These are phyloP conservation scores for Catostylus mosaicus DNA, from an alignment of 30 jellyfish, hydroid and myxozoan genomes.

Conservation along the genomic window DNA sequence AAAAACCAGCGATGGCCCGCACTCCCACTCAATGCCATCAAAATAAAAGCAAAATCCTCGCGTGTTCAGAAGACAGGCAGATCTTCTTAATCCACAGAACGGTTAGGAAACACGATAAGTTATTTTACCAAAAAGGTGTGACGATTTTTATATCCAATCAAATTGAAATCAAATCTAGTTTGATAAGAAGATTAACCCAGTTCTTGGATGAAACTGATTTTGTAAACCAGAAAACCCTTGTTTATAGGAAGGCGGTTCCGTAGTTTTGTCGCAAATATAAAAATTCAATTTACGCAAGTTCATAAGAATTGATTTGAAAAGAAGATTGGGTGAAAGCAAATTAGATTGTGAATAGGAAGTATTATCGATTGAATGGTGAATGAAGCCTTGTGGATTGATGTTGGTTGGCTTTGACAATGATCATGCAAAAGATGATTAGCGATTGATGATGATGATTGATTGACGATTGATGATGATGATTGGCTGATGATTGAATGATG, in stretches of 20 bases:
- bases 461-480: not conserved
- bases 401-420: too few species aligned
- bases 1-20: too few species aligned
- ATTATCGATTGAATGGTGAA: too few species aligned
- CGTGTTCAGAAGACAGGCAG: too few species aligned
- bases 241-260: conserved; percentile 2
- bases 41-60: too few species aligned
- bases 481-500: not conserved
- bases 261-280: not conserved
- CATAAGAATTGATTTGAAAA: not conserved
- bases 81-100: too few species aligned
- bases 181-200: not conserved
- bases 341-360: not conserved
- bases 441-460: not conserved
- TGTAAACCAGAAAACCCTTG: not conserved
- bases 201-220: not conserved
- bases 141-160: not conserved
- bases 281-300: not conserved
- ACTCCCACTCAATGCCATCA: too few species aligned
- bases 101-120: not conserved
- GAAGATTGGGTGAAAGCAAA: not conserved
- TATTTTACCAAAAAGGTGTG: not conserved
- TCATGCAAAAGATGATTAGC: not conserved
- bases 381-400: too few species aligned
- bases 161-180: not conserved